These are phyloP conservation scores for Halocaridina rubra DNA, from an alignment of 2,888 invertebrate genomes.

Conservation along the genomic window DNA sequence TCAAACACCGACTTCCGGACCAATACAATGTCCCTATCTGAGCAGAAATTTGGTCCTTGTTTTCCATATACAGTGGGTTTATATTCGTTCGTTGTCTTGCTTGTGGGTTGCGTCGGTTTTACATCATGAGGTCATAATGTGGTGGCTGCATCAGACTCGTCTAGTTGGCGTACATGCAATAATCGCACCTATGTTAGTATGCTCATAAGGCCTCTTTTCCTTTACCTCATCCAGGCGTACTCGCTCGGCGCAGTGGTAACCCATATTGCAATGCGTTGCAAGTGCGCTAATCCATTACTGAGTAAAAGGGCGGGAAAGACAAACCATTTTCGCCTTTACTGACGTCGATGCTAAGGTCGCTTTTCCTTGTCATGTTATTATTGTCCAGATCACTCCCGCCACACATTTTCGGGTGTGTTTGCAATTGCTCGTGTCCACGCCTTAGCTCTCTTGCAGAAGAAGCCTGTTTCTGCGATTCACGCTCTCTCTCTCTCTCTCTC, in stretches of 20 bases:
- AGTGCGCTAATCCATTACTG: slow-evolving; percentile 10
- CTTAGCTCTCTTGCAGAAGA: too few species aligned
- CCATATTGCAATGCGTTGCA: background rate
- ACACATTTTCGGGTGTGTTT: slow-evolving; percentile 32
- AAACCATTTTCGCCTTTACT: background rate
- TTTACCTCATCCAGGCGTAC: background rate
- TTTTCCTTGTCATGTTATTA: background rate
- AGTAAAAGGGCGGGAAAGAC: background rate
- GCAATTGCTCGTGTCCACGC: slow-evolving; percentile 20
- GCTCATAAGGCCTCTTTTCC: background rate
- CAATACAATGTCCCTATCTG: background rate
- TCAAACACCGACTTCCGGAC: background rate
- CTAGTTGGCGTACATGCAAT: background rate
- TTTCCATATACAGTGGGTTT: background rate
- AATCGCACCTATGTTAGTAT: background rate
- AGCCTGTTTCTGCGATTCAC: background rate
- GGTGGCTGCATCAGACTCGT: slow-evolving; percentile 27
- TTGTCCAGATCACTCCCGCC: background rate
- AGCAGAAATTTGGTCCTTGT: background rate
- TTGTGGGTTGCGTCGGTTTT: slow-evolving; percentile 3
- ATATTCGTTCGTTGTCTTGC: background rate
- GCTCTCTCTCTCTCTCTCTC: background rate
- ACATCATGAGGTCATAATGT: slow-evolving; percentile 10
- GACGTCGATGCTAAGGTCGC: background rate
- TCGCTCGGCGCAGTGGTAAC: background rate